phyloP scores from a whole-genome alignment of 2,797 vertebrate species.

The Anguilla obscura region DNA sequence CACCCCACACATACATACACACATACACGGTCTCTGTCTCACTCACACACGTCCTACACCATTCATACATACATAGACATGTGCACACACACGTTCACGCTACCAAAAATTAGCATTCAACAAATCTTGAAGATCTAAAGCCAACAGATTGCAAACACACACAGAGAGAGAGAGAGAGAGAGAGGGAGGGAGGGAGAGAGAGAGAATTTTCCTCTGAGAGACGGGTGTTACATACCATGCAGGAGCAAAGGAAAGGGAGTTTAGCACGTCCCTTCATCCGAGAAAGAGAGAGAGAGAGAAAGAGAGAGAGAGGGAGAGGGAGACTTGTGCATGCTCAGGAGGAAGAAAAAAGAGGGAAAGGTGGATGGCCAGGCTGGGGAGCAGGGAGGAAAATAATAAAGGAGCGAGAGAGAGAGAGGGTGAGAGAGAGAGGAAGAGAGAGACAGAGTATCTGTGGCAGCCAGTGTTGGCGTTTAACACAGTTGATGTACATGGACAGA shows the following conservation, averaged over 20 bases:
- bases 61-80: neutral
- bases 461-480: conserved; percentile 63
- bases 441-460: conserved; percentile 65
- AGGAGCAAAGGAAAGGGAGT: conserved; percentile 90
- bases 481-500: conserved; percentile 61
- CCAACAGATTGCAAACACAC: conserved; percentile 58
- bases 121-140: conserved; percentile 55
- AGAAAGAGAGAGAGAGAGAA: conserved; percentile 76
- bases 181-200: conserved; percentile 60
- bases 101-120: conserved; percentile 8
- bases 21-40: neutral
- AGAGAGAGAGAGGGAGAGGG: conserved; percentile 73
- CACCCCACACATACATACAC: neutral
- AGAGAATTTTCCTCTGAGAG: conserved; percentile 50
- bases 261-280: conserved; percentile 87
- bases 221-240: conserved; percentile 85
- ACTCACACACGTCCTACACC: neutral
- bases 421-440: conserved; percentile 41
- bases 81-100: neutral
- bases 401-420: conserved; percentile 43
- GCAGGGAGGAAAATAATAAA: conserved; percentile 41
- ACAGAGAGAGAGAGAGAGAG: conserved; percentile 47
- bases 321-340: neutral
- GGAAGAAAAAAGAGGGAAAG: conserved; percentile 67
- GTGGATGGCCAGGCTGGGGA: conserved; percentile 44